phyloP scores from a whole-genome alignment of 1,140 invertebrate species.

The Drosophila kanapiae region DNA sequence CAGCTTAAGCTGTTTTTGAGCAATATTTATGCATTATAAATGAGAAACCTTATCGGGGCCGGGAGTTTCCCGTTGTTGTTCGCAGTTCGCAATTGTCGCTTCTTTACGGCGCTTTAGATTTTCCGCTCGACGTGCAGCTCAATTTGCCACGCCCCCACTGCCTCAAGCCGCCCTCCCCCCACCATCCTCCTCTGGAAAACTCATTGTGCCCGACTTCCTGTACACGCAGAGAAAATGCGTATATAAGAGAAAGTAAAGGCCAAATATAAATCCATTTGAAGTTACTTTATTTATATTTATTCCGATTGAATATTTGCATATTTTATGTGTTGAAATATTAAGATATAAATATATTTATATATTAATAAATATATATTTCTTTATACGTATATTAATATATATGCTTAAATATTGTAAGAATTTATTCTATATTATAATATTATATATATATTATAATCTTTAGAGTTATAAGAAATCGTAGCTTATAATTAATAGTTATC shows the following conservation, averaged over 20 bases:
- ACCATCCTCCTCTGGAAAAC: not conserved
- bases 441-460: no score
- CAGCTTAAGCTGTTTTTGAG: conserved; percentile 15
- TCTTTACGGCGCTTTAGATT: conserved; percentile 57
- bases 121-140: conserved; percentile 67
- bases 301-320: no score
- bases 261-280: no score
- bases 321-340: no score
- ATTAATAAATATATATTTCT: no score
- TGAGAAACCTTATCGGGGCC: conserved; percentile 44
- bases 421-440: no score
- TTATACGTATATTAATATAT: no score
- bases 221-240: not conserved
- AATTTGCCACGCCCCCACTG: conserved; percentile 56
- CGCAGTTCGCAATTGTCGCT: conserved; percentile 59
- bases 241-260: not conserved
- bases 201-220: conserved; percentile 12
- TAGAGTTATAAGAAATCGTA: no score
- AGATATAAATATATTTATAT: no score
- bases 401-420: no score
- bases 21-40: conserved; percentile 51
- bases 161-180: not conserved
- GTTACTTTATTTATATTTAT: no score
- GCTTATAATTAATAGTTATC: no score
- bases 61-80: conserved; percentile 45